Evolutionary conservation across 2,888 invertebrate species (phyloP), one percentile per base, ranked within the genome.

Genomic region (Anoncus sp.): DNA sequence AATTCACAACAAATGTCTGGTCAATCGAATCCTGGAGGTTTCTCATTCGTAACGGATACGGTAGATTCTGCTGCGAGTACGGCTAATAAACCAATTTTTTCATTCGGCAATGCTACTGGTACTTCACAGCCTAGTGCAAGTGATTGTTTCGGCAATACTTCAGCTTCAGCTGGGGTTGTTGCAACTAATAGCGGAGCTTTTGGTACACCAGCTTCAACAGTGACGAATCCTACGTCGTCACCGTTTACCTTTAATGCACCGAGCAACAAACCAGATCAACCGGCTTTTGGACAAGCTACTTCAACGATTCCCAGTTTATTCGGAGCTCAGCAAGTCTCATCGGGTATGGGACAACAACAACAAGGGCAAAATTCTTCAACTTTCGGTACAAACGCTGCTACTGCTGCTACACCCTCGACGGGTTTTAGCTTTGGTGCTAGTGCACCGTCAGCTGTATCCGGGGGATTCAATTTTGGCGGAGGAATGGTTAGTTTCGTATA

Each of bases 381-480:
- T 10, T 77, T 85, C 40, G 67, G 80, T 12, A 49, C 82, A n/a
- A 57, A 82, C 20, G n/a, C 83, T 14, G 80, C 80, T 24, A 43
- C 40, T 20, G n/a, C 83, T 14, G 80, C 80, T 24, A 43, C 40
- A 24, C 31, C 35, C 12, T 76, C 76, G 24, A 77, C 87, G 45
- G 89, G 86, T 75, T 90, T 89, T 73, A 89, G 83, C 79, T 89
- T 89, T 60, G 86, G 85, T 16, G 73, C 89, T 70, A 71, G 89
- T 66, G 73, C 87, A 62, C 53, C 90, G 79, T 47, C 85, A 27
- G 66, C 82, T 6, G 62, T 77, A 5, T 75, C 84, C 7, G 83
- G 85, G 38, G 85, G 84, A 3, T 90, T 88, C 40, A 90, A 85
- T 43, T 89, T 88, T 53, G 85, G 84, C 31, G 57, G 31, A 20